Conservation (phyloP, 1,140 invertebrate genomes). For the Ceratina calcarata region DNA sequence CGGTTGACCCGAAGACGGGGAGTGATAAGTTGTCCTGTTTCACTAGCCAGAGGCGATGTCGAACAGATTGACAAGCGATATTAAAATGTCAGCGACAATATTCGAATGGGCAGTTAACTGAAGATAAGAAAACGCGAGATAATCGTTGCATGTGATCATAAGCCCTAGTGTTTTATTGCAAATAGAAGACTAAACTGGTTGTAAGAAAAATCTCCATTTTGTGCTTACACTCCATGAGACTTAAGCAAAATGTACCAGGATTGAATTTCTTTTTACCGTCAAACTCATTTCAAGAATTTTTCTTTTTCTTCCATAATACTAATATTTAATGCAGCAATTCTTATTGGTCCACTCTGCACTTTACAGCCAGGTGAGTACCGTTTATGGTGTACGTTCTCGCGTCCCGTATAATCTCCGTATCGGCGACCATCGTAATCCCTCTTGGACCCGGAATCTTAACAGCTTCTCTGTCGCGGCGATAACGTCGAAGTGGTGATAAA, state of each 20-base stretch:
- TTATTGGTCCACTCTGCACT: background rate
- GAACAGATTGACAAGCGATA: background rate
- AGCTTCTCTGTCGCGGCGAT: background rate
- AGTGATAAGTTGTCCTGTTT: background rate
- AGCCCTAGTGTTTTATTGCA: no score
- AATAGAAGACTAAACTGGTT: no score
- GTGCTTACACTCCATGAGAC: no score
- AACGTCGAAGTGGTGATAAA: slow-evolving; percentile 3
- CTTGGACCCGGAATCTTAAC: slow-evolving; percentile 1
- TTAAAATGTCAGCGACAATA: background rate
- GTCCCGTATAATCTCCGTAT: slow-evolving; percentile 7
- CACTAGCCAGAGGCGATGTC: background rate
- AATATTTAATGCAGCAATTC: no score
- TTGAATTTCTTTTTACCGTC: no score
- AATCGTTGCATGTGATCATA: background rate
- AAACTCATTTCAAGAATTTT: no score
- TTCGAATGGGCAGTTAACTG: no score
- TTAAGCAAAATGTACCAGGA: no score
- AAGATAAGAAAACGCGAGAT: background rate
- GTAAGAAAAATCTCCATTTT: no score
- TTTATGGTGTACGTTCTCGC: background rate
- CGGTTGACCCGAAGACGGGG: background rate
- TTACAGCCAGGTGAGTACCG: background rate
- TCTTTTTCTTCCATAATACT: no score
- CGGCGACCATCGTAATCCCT: slow-evolving; percentile 1